Conservation (phyloP, 2,888 invertebrate species). For the Taphrorychus bicolor region DNA sequence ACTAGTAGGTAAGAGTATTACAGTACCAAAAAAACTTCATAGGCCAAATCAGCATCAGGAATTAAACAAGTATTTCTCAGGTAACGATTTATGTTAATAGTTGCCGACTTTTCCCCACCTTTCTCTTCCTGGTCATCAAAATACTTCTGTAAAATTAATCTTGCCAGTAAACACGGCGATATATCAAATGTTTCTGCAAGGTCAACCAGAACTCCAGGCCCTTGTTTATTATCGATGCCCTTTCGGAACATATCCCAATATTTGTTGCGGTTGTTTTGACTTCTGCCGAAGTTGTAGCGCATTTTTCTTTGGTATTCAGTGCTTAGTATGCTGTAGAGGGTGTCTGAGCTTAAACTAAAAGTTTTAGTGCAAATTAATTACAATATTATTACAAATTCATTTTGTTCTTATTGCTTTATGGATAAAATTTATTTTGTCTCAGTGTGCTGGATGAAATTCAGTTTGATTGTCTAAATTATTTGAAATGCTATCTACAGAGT, state of each 20-base stretch:
- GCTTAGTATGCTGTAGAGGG: constrained; percentile 75
- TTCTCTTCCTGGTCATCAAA: constrained; percentile 50
- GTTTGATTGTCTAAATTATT: too few relatives aligned
- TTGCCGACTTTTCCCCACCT: constrained; percentile 14
- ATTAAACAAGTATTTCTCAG: constrained; percentile 78
- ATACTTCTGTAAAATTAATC: constrained; percentile 65
- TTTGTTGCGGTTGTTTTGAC: constrained; percentile 63
- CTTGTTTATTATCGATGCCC: constrained; percentile 58
- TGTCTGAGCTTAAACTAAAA: constrained; percentile 46
- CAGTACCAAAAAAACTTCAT: constrained; percentile 76
- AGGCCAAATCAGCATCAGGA: constrained; percentile 72
- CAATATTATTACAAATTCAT: neutral
- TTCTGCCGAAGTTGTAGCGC: constrained; percentile 68
- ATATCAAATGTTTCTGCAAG: constrained; percentile 64
- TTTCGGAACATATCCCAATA: constrained; percentile 61
- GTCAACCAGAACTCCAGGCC: constrained; percentile 68
- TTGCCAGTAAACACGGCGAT: constrained; percentile 67
- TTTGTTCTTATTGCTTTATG: neutral
- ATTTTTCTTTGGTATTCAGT: constrained; percentile 70
- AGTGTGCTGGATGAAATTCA: neutral
- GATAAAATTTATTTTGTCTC: neutral
- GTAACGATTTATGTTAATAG: constrained; percentile 60
- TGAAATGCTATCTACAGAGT: too few relatives aligned
- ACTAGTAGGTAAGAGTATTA: constrained; percentile 3
- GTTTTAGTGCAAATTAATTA: too few relatives aligned